phyloP scores from a whole-genome alignment of 1,140 invertebrate genomes.

The Panagrolaimus sp. region DNA sequence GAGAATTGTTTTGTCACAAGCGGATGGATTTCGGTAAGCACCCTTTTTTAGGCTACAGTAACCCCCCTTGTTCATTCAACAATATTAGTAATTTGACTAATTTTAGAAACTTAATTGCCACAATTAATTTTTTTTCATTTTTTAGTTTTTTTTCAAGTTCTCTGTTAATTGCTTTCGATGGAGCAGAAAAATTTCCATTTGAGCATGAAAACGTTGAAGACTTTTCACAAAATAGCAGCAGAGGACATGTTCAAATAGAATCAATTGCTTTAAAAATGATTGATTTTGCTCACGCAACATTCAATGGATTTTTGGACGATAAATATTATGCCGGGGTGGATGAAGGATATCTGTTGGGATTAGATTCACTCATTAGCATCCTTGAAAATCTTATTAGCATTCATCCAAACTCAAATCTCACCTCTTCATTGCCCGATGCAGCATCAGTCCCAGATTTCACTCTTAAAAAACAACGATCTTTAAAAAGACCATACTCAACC shows the following conservation, averaged over 20 bases:
- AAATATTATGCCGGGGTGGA: conserved; percentile 76
- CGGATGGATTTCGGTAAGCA: conserved; percentile 69
- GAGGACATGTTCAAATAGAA: background rate
- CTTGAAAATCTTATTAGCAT: background rate
- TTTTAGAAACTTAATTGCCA: too few species aligned
- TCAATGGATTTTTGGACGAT: conserved; percentile 52
- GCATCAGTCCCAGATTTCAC: background rate
- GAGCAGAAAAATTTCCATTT: conserved; percentile 52
- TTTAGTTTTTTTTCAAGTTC: conserved; percentile 87
- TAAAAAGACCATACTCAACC: conserved; percentile 5
- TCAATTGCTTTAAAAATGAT: conserved; percentile 65
- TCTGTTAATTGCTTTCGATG: conserved; percentile 83
- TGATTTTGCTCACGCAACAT: conserved; percentile 81
- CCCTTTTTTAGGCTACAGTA: too few species aligned
- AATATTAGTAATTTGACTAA: too few species aligned
- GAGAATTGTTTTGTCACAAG: conserved; percentile 70
- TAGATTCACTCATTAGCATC: background rate
- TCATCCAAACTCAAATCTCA: background rate
- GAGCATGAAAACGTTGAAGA: background rate
- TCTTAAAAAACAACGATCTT: conserved; percentile 14
- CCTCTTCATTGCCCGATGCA: background rate
- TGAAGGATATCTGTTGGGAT: conserved; percentile 79
- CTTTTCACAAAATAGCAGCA: background rate
- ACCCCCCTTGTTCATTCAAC: too few species aligned
- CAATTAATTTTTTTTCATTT: too few species aligned